Conservation (phyloP, 1,140 invertebrate species). For the Cyclina sinensis region DNA sequence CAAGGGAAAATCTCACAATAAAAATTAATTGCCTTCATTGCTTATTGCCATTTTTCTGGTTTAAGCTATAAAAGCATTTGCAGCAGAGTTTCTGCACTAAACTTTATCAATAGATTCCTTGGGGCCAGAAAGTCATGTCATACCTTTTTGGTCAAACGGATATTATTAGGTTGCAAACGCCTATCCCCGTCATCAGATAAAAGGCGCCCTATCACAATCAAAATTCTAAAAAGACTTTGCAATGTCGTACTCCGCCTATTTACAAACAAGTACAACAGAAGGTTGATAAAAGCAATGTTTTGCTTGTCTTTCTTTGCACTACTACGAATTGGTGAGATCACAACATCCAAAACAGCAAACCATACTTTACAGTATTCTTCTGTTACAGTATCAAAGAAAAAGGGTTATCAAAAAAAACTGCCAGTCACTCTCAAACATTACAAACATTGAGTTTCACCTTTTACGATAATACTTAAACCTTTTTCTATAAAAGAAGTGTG, state of each 20-base stretch:
- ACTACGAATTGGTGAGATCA: slow-evolving; percentile 19
- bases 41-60: too few relatives aligned
- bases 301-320: slow-evolving; percentile 33
- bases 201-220: not conserved
- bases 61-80: too few relatives aligned
- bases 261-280: too few relatives aligned
- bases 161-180: too few relatives aligned
- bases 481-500: not conserved
- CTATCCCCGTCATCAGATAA: not conserved
- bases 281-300: not conserved
- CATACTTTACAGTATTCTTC: not conserved
- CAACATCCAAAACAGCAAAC: not conserved
- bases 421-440: not conserved
- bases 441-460: too few relatives aligned
- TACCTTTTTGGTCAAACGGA: slow-evolving; percentile 34
- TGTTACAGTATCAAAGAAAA: not conserved
- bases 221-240: too few relatives aligned
- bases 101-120: too few relatives aligned
- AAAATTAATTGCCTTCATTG: not conserved
- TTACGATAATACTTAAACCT: not conserved
- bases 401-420: not conserved
- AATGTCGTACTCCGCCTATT: too few relatives aligned
- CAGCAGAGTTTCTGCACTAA: too few relatives aligned
- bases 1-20: too few relatives aligned
- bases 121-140: not conserved